phyloP scores from a whole-genome alignment of 2,113 vertebrate species.

The Dipodomys stephensi region DNA sequence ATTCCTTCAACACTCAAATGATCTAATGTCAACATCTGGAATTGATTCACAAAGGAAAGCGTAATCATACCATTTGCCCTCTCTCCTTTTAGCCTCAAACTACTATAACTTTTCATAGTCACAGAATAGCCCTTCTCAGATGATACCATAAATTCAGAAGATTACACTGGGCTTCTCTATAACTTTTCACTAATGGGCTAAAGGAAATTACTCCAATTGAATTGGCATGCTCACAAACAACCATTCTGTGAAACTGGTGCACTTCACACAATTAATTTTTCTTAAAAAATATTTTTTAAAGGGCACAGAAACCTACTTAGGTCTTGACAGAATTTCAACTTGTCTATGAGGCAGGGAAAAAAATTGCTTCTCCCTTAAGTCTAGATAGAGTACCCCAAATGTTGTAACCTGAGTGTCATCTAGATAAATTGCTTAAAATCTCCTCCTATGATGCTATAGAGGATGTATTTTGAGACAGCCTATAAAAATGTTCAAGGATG shows the following conservation, averaged over 20 bases:
- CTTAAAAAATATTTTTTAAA: constrained; percentile 57
- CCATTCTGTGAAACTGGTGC: constrained; percentile 54
- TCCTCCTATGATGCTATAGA: constrained; percentile 4
- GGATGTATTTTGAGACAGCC: neutral
- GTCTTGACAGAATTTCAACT: constrained; percentile 32
- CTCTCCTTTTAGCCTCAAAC: constrained; percentile 60
- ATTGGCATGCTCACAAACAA: constrained; percentile 53
- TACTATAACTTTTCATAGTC: constrained; percentile 73
- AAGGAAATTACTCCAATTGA: constrained; percentile 66
- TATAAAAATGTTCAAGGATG: constrained; percentile 42
- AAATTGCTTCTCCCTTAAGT: constrained; percentile 26
- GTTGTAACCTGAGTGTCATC: constrained; percentile 4
- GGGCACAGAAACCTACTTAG: neutral
- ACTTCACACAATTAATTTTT: constrained; percentile 45
- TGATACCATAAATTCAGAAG: constrained; percentile 75
- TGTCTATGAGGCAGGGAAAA: constrained; percentile 45
- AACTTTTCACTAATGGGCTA: constrained; percentile 63
- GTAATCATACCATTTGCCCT: constrained; percentile 31
- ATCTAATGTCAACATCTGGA: constrained; percentile 74
- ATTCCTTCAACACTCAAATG: constrained; percentile 13
- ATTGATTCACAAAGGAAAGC: constrained; percentile 66
- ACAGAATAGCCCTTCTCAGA: constrained; percentile 76
- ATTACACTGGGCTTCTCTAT: constrained; percentile 60
- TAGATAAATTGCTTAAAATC: neutral
- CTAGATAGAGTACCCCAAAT: constrained; percentile 12